Conservation (phyloP, 2,888 invertebrate species). For the Morpho deidamia region DNA sequence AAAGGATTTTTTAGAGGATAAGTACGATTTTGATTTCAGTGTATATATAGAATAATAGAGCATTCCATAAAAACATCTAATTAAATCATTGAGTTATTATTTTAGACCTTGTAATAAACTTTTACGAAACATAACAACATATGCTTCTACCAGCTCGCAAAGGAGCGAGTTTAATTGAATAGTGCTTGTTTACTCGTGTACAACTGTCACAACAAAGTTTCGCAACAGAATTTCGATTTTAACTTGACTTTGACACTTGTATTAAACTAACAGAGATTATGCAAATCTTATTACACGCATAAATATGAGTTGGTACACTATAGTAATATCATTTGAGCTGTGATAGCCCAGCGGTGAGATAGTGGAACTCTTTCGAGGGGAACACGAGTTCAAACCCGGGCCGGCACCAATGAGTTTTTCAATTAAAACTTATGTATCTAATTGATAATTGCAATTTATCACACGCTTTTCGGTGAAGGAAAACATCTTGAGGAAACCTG, state of each 20-base stretch:
- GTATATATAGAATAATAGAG: too few relatives aligned
- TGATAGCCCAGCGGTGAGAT: not conserved
- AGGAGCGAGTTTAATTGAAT: slow-evolving; percentile 7
- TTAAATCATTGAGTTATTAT: too few relatives aligned
- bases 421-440: not conserved
- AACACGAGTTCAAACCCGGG: not conserved
- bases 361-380: too few relatives aligned
- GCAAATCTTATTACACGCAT: too few relatives aligned
- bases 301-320: too few relatives aligned
- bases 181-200: not conserved
- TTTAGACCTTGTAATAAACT: not conserved
- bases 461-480: too few relatives aligned
- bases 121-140: not conserved
- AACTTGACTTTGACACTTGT: slow-evolving; percentile 12
- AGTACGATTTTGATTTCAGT: too few relatives aligned
- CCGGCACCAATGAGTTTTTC: not conserved
- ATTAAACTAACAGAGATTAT: not conserved
- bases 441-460: too few relatives aligned
- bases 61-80: too few relatives aligned
- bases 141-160: not conserved
- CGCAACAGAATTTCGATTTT: slow-evolving; percentile 7
- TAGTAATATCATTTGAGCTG: too few relatives aligned
- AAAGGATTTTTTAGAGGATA: too few relatives aligned
- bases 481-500: too few relatives aligned
- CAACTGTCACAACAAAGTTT: slow-evolving; percentile 12